Evolutionary conservation across 2,888 invertebrate genomes (phyloP).

Genomic region (Siphonodentalium dalli): DNA sequence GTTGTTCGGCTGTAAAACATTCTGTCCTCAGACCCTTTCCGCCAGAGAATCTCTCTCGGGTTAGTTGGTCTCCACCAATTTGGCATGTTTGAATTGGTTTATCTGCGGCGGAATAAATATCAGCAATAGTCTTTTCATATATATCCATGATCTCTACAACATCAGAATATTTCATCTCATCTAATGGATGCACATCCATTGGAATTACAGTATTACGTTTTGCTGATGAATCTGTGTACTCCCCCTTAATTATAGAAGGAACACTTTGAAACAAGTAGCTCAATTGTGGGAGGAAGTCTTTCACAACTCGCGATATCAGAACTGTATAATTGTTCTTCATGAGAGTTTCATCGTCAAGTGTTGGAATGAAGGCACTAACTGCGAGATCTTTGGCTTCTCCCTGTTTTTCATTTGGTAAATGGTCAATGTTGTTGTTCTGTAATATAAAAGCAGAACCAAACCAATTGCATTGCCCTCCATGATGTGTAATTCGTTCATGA

Average conservation of each 20-base stretch:
- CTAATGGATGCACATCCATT: background rate
- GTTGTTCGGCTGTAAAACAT: too few relatives aligned
- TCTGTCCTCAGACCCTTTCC: too few relatives aligned
- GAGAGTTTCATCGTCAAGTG: background rate
- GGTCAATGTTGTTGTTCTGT: too few relatives aligned
- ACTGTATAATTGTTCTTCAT: background rate
- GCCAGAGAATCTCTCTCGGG: too few relatives aligned
- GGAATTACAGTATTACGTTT: constrained; percentile 1
- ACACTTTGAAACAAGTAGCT: background rate
- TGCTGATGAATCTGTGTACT: background rate
- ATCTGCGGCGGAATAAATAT: background rate
- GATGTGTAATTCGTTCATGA: too few relatives aligned
- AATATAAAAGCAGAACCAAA: too few relatives aligned
- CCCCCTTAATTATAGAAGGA: background rate
- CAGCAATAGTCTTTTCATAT: background rate
- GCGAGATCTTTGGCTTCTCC: too few relatives aligned
- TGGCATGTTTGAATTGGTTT: background rate
- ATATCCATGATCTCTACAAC: constrained; percentile 7
- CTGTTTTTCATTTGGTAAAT: too few relatives aligned
- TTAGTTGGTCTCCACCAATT: too few relatives aligned
- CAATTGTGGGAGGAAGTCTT: background rate
- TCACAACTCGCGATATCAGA: background rate
- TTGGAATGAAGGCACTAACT: constrained; percentile 5
- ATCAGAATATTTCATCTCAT: constrained; percentile 10
- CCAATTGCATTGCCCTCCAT: too few relatives aligned